These are phyloP conservation scores for Propithecus coquereli DNA, from an alignment of 2,113 vertebrate species.

Conservation along the genomic window DNA sequence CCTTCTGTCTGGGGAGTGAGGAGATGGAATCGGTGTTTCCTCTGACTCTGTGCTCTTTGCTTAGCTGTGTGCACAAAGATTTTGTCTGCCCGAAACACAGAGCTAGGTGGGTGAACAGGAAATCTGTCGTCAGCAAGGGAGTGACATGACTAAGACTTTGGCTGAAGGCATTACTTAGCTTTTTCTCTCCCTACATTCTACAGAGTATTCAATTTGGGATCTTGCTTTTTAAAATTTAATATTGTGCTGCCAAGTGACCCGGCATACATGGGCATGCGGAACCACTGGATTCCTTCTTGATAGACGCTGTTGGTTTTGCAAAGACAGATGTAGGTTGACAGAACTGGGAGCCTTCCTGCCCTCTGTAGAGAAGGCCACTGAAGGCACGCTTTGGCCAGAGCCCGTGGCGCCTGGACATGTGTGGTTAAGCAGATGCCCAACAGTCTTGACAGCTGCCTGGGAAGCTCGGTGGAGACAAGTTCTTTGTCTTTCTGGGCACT, in stretches of 20 bases:
- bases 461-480: neutral
- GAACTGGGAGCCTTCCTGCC: neutral
- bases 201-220: neutral
- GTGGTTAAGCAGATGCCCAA: neutral
- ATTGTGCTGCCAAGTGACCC: neutral
- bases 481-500: neutral
- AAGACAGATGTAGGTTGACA: neutral
- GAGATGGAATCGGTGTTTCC: neutral
- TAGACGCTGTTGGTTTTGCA: neutral
- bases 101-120: neutral
- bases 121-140: neutral
- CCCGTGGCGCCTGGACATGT: accelerated
- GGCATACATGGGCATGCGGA: neutral
- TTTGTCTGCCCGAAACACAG: neutral
- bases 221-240: neutral
- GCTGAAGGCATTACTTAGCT: neutral
- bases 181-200: neutral
- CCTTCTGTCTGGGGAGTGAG: neutral
- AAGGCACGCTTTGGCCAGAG: accelerated
- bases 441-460: neutral
- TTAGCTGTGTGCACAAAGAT: accelerated
- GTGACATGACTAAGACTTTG: neutral
- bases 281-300: neutral
- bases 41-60: neutral
- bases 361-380: neutral